These are phyloP conservation scores for Bombus fervidus DNA, from an alignment of 1,140 invertebrate genomes.

Conservation along the genomic window DNA sequence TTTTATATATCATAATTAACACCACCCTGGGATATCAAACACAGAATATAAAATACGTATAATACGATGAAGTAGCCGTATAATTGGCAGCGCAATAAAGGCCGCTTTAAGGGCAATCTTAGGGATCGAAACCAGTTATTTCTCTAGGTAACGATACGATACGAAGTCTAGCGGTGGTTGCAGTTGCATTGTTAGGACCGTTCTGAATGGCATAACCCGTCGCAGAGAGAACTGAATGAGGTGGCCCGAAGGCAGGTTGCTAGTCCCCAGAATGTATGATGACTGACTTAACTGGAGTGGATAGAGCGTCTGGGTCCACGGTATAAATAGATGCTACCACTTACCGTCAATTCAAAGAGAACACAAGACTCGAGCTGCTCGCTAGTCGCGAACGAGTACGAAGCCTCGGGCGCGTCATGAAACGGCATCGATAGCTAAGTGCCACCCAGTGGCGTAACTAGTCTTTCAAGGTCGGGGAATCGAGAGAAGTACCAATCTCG, in stretches of 20 bases:
- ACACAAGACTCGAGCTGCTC: constrained; percentile 49
- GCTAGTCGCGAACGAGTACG: constrained; percentile 37
- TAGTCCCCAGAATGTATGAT: constrained; percentile 58
- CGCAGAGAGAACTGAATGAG: constrained; percentile 56
- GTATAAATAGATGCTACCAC: constrained; percentile 74
- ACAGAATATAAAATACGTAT: background rate
- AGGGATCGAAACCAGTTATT: constrained; percentile 16
- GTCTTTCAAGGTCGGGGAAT: constrained; percentile 29
- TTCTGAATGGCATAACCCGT: constrained; percentile 46
- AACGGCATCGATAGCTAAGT: constrained; percentile 40
- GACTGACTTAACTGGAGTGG: constrained; percentile 74
- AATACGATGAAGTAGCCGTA: background rate
- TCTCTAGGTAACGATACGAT: background rate
- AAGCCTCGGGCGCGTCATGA: constrained; percentile 48
- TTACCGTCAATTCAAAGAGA: constrained; percentile 68
- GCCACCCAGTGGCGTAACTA: constrained; percentile 44
- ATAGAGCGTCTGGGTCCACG: constrained; percentile 64
- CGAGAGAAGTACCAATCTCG: constrained; percentile 1
- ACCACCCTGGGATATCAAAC: background rate
- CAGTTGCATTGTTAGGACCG: constrained; percentile 5
- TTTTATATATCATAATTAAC: background rate
- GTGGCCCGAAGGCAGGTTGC: constrained; percentile 53
- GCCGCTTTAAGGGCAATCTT: background rate
- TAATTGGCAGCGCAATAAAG: background rate
- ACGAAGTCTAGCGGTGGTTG: background rate